A percentile compares a stretch with the other conserved stretches of the same genome.
Evolutionary conservation across 2,797 vertebrate species (phyloP).

Genomic region (Sternotherus odoratus): DNA sequence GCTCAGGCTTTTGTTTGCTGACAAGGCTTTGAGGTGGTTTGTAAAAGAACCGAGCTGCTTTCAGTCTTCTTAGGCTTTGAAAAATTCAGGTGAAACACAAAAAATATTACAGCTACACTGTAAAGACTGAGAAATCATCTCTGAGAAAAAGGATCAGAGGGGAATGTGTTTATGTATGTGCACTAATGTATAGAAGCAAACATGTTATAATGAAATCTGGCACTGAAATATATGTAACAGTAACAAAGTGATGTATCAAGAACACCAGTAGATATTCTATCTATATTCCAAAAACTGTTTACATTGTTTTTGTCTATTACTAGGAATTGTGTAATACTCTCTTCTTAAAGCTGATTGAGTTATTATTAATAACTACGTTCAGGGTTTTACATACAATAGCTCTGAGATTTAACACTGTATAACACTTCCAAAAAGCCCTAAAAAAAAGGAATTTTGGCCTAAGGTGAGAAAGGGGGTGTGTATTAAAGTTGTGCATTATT

Average conservation of each 20-base stretch:
- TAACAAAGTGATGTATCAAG: conserved; percentile 1
- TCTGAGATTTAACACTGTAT: not conserved
- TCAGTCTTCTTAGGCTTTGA: not conserved
- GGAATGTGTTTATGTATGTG: not conserved
- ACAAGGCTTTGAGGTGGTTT: not conserved
- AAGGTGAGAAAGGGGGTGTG: not conserved
- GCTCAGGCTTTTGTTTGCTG: not conserved
- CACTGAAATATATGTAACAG: not conserved
- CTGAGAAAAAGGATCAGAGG: not conserved
- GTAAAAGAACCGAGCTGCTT: not conserved
- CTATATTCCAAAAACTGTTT: not conserved
- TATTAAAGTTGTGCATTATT: not conserved
- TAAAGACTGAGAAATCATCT: conserved; percentile 27
- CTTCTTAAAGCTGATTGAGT: not conserved
- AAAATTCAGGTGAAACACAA: not conserved
- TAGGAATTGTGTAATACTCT: not conserved
- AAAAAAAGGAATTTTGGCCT: conserved; percentile 1
- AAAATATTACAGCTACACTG: not conserved
- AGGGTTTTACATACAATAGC: not conserved
- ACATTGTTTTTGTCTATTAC: not conserved
- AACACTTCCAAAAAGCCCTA: not conserved
- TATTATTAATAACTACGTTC: not conserved
- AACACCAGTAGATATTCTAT: not conserved
- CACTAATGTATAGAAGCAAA: not conserved
- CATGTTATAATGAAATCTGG: not conserved